phyloP scores from a whole-genome alignment of 2,888 invertebrate species.

The Apodemia mormo region DNA sequence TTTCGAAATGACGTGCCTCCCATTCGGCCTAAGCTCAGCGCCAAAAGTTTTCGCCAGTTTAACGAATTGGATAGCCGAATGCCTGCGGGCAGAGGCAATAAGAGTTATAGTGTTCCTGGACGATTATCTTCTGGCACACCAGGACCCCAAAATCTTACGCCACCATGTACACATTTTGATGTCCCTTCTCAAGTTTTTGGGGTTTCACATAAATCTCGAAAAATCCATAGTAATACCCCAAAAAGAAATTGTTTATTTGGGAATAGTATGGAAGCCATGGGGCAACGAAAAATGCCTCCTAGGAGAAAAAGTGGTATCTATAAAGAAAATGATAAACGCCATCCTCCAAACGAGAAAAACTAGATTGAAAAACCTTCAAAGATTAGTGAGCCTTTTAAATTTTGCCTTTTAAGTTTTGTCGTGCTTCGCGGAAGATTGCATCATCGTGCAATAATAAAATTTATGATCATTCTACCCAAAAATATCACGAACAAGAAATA shows the following conservation, averaged over 20 bases:
- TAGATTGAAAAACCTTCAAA: not conserved
- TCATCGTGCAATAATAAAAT: too few species aligned
- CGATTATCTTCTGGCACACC: not conserved
- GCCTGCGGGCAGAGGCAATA: not conserved
- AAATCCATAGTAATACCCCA: not conserved
- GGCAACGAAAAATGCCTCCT: too few species aligned
- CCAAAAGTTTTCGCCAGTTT: too few species aligned
- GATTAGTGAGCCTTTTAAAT: not conserved
- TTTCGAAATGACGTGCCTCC: too few species aligned
- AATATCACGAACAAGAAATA: too few species aligned
- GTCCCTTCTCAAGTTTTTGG: not conserved
- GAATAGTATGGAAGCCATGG: not conserved
- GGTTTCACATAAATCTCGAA: constrained; percentile 5
- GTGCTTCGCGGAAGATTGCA: too few species aligned
- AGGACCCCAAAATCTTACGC: not conserved
- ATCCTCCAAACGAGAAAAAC: not conserved
- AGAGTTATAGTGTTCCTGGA: not conserved
- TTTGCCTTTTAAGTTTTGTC: not conserved
- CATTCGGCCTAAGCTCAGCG: too few species aligned
- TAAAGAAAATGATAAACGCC: not conserved
- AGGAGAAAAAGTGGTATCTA: not conserved
- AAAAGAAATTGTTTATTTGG: not conserved
- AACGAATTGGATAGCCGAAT: not conserved
- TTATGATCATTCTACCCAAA: too few species aligned
- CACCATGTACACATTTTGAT: not conserved